phyloP scores from a whole-genome alignment of 2,797 vertebrate species.

The Falco novaeseelandiae region DNA sequence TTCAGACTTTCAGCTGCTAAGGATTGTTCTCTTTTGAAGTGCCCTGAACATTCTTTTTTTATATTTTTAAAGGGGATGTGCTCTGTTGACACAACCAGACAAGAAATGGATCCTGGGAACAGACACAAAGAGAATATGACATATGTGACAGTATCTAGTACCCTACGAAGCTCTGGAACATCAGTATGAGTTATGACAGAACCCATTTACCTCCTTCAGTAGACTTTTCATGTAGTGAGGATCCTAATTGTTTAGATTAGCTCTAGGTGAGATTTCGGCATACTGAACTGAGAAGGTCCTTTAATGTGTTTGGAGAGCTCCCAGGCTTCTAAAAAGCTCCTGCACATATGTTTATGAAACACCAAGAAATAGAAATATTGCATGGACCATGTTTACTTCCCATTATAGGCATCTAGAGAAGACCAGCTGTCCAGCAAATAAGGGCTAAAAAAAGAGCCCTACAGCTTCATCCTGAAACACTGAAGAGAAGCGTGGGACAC shows the following conservation, averaged over 20 bases:
- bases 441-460: neutral
- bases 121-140: neutral
- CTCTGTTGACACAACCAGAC: neutral
- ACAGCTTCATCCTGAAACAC: neutral
- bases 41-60: neutral
- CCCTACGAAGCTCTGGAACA: neutral
- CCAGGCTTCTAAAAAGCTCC: neutral
- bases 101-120: neutral
- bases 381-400: neutral
- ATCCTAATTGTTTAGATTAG: neutral
- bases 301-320: neutral
- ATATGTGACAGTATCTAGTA: neutral
- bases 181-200: neutral
- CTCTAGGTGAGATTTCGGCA: neutral
- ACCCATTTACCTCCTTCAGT: neutral
- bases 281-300: neutral
- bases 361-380: neutral
- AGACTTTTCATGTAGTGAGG: neutral
- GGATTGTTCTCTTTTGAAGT: neutral
- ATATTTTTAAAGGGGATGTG: neutral
- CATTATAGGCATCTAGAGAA: neutral
- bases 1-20: neutral
- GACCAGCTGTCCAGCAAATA: neutral
- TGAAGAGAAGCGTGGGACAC: neutral
- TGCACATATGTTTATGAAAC: neutral